Conservation (phyloP, 2,888 invertebrate genomes). For the Ophion costatus region DNA sequence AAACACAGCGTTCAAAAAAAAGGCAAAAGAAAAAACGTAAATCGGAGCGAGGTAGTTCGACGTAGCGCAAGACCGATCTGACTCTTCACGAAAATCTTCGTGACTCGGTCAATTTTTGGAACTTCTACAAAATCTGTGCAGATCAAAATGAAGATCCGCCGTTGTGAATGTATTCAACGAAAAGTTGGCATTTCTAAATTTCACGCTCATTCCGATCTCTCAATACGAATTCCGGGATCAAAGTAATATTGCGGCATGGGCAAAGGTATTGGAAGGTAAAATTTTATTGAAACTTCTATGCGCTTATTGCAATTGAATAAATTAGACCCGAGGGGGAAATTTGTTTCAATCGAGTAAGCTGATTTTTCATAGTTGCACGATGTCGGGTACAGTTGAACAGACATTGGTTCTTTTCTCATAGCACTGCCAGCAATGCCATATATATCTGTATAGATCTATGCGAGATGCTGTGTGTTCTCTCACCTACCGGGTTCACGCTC, state of each 20-base stretch:
- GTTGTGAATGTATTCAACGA: no score
- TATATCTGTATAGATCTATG: not conserved
- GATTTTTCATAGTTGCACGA: not conserved
- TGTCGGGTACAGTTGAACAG: conserved; percentile 19
- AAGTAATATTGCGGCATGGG: not conserved
- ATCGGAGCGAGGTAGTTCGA: no score
- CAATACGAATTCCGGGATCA: not conserved
- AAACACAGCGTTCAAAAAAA: no score
- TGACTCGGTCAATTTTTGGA: no score
- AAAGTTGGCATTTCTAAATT: no score
- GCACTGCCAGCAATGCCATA: not conserved
- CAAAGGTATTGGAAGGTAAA: not conserved
- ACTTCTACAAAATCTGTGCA: no score
- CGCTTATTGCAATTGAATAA: not conserved
- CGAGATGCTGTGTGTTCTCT: conserved; percentile 50
- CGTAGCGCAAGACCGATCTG: no score
- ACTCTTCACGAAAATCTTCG: no score
- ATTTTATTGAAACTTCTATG: not conserved
- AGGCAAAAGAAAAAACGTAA: no score
- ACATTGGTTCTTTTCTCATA: conserved; percentile 29
- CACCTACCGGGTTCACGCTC: conserved; percentile 65
- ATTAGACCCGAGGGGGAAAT: not conserved
- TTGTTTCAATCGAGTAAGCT: conserved; percentile 9
- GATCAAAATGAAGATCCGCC: no score
- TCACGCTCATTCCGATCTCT: no score